Conservation (phyloP, 2,797 vertebrate genomes). For the Semotilus atromaculatus region DNA sequence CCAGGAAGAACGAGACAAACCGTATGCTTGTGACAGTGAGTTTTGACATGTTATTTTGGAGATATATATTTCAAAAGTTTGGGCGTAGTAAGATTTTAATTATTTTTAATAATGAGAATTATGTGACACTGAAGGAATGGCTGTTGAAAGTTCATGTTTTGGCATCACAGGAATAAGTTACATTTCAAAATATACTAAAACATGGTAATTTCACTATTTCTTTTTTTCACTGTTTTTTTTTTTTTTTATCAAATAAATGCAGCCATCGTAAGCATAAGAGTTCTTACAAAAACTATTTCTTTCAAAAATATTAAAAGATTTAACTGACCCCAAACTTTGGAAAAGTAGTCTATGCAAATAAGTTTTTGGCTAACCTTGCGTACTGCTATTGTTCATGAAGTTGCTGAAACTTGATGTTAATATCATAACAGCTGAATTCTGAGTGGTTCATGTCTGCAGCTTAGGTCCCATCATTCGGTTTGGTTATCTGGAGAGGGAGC, state of each 20-base stretch:
- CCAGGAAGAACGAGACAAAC: constrained; percentile 93
- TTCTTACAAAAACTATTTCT: neutral
- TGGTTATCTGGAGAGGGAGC: neutral
- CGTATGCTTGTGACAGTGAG: constrained; percentile 98
- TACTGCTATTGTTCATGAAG: neutral
- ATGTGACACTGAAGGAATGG: neutral
- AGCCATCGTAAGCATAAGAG: neutral
- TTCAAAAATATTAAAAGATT: neutral
- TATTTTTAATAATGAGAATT: no score
- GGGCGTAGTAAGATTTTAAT: no score
- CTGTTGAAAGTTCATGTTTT: neutral
- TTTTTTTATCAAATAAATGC: neutral
- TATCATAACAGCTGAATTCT: neutral
- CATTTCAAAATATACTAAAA: neutral
- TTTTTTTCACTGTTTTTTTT: neutral
- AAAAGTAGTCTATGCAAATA: neutral
- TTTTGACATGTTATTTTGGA: constrained; percentile 54
- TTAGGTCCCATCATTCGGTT: neutral
- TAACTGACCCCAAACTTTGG: neutral
- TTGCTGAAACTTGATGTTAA: neutral
- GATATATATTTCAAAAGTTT: no score
- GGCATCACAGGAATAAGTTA: neutral
- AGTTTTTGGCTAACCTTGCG: neutral
- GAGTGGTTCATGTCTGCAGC: neutral
- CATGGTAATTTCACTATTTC: neutral